Percentiles rank a stretch among this genome's conserved stretches.
phyloP scores from a whole-genome alignment of 64 coral and sea anemone species.

The Pachyseris speciosa region DNA sequence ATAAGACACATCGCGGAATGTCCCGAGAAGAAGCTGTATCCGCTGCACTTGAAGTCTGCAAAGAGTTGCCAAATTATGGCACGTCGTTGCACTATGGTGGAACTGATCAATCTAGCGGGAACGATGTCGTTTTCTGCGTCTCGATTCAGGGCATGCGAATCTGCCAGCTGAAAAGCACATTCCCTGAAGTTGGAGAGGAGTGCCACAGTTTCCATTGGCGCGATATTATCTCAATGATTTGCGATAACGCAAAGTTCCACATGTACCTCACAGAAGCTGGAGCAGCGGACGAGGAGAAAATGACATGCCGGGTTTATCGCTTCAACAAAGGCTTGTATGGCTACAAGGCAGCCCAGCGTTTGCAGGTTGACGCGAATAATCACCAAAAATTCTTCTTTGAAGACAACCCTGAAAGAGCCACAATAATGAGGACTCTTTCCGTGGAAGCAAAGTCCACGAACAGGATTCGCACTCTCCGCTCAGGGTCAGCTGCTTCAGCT shows the following conservation, averaged over 20 bases:
- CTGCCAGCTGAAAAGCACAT: constrained; percentile 52
- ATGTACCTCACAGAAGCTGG: constrained; percentile 27
- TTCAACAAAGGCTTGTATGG: constrained; percentile 86
- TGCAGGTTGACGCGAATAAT: constrained; percentile 57
- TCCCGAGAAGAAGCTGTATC: constrained; percentile 51
- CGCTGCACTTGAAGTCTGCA: constrained; percentile 64
- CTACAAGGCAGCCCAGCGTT: constrained; percentile 66
- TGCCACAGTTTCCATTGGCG: constrained; percentile 72
- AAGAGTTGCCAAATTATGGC: constrained; percentile 57
- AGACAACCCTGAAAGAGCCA: constrained; percentile 32
- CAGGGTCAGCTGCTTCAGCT: not conserved
- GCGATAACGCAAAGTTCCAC: constrained; percentile 64
- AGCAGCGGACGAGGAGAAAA: not conserved
- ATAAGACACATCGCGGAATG: constrained; percentile 83
- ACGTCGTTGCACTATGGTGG: constrained; percentile 67
- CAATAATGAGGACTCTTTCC: constrained; percentile 10
- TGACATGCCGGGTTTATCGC: constrained; percentile 40
- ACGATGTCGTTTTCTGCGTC: constrained; percentile 61
- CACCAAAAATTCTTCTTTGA: constrained; percentile 69
- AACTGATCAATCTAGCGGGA: constrained; percentile 23
- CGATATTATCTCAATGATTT: constrained; percentile 62
- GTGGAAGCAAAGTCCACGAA: constrained; percentile 7
- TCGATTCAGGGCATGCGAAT: constrained; percentile 68
- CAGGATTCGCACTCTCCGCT: not conserved
- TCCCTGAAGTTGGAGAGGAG: constrained; percentile 62